phyloP scores from a whole-genome alignment of 2,113 vertebrate genomes.

The Corvus hawaiiensis region DNA sequence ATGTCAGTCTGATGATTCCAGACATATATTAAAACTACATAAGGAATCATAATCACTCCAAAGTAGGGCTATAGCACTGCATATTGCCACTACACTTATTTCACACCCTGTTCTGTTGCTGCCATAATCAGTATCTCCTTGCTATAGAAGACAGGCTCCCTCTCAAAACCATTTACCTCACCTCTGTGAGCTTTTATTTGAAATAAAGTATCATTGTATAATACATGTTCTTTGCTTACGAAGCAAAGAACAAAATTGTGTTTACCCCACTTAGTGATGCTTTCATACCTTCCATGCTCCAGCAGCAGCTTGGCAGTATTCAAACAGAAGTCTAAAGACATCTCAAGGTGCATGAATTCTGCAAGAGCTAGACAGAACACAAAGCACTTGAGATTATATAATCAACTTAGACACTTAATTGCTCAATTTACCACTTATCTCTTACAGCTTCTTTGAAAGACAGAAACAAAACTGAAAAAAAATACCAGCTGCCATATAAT shows the following conservation, averaged over 20 bases:
- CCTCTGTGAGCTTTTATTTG: not conserved
- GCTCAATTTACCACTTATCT: not conserved
- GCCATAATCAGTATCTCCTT: not conserved
- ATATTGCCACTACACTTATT: not conserved
- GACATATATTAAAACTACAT: not conserved
- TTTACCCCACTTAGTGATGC: not conserved
- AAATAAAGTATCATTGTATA: not conserved
- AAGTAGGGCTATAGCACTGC: not conserved
- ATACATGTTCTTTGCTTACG: not conserved
- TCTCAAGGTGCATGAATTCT: slow-evolving; percentile 73
- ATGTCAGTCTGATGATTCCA: not conserved
- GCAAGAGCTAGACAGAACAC: slow-evolving; percentile 70
- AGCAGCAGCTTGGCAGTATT: slow-evolving; percentile 80
- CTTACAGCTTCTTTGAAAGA: not conserved
- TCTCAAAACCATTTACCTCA: not conserved
- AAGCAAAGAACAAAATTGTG: not conserved
- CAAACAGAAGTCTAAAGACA: slow-evolving; percentile 81
- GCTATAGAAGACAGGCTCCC: not conserved
- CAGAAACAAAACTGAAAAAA: not conserved
- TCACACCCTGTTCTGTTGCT: not conserved
- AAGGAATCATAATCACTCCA: not conserved
- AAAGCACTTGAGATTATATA: not conserved
- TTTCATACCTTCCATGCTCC: slow-evolving; percentile 81
- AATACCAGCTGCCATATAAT: not conserved
- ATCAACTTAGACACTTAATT: not conserved